A percentile compares a stretch with the other conserved stretches of the same genome.
phyloP scores from a whole-genome alignment of 2,888 invertebrate species.

The Sphaerophoria taeniata region DNA sequence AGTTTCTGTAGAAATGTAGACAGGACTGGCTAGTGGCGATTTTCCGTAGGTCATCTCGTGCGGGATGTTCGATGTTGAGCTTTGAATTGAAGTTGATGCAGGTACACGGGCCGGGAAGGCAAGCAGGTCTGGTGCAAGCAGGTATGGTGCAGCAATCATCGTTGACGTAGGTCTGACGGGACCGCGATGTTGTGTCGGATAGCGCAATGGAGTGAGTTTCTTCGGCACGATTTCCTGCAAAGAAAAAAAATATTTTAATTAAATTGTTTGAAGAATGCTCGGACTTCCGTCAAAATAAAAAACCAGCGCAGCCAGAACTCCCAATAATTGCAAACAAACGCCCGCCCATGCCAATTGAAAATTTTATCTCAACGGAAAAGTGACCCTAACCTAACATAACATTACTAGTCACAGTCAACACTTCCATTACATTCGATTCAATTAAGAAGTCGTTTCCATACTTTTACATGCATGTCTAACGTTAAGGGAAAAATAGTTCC shows the following conservation, averaged over 20 bases:
- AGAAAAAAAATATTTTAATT: constrained; percentile 56
- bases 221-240: constrained; percentile 87
- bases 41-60: constrained; percentile 81
- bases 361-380: not conserved
- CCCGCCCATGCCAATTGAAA: too few species aligned
- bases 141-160: constrained; percentile 84
- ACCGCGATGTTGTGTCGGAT: constrained; percentile 85
- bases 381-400: not conserved
- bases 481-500: too few species aligned
- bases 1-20: constrained; percentile 80
- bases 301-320: not conserved
- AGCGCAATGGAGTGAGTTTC: constrained; percentile 88
- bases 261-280: not conserved
- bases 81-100: constrained; percentile 91
- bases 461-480: not conserved
- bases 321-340: too few species aligned
- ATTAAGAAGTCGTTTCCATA: not conserved
- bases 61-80: constrained; percentile 90
- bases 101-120: constrained; percentile 89
- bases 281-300: not conserved
- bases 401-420: not conserved
- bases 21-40: constrained; percentile 86
- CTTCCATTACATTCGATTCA: not conserved
- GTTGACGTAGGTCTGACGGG: constrained; percentile 82
- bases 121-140: constrained; percentile 92